phyloP scores from a whole-genome alignment of 2,888 invertebrate genomes.

The Eristalis arbustorum region DNA sequence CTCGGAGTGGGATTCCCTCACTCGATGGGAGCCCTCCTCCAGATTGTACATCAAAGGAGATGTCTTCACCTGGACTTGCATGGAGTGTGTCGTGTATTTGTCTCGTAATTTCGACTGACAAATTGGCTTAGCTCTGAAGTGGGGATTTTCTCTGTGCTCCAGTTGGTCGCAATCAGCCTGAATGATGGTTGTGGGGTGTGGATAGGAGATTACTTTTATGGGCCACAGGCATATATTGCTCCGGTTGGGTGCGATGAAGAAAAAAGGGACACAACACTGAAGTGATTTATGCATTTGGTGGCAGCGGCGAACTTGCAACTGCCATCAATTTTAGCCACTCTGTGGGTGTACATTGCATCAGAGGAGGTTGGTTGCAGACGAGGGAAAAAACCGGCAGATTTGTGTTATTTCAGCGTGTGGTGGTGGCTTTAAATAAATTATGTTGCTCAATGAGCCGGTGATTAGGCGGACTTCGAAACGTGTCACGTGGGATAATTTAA shows the following conservation, averaged over 20 bases:
- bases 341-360: background rate
- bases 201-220: constrained; percentile 11
- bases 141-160: background rate
- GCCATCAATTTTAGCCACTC: background rate
- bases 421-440: too few relatives aligned
- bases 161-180: background rate
- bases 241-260: background rate
- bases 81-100: background rate
- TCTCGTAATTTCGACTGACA: constrained; percentile 3
- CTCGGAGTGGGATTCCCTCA: constrained; percentile 16
- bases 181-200: background rate
- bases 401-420: background rate
- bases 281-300: constrained; percentile 27
- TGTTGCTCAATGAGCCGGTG: too few relatives aligned
- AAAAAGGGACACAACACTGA: background rate
- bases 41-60: background rate
- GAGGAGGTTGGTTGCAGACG: background rate
- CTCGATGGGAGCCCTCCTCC: background rate
- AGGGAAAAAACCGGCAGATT: background rate
- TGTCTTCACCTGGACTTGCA: constrained; percentile 24
- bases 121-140: constrained; percentile 17
- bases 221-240: background rate
- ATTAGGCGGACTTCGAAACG: too few relatives aligned
- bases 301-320: constrained; percentile 4
- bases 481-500: background rate